These are phyloP conservation scores for Charaxes varanes DNA, from an alignment of 1,140 invertebrate genomes.

Conservation along the genomic window DNA sequence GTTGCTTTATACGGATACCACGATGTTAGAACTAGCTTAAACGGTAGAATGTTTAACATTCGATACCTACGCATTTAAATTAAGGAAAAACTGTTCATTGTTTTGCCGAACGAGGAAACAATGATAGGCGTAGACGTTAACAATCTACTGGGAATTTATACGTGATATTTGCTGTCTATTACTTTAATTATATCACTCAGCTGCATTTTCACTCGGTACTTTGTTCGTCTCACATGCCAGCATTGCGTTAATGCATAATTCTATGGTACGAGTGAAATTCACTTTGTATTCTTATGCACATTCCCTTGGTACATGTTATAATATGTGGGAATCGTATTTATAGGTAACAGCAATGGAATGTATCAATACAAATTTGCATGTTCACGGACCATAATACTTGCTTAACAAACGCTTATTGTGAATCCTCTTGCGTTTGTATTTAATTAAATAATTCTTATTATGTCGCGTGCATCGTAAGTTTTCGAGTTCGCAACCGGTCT, in stretches of 20 bases:
- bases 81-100: slow-evolving; percentile 50
- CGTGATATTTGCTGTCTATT: slow-evolving; percentile 44
- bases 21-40: slow-evolving; percentile 21
- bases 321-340: slow-evolving; percentile 40
- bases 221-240: slow-evolving; percentile 40
- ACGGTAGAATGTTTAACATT: slow-evolving; percentile 28
- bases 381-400: slow-evolving; percentile 29
- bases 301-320: slow-evolving; percentile 25
- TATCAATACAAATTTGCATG: slow-evolving; percentile 39
- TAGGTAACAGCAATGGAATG: slow-evolving; percentile 34
- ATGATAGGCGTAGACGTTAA: slow-evolving; percentile 54
- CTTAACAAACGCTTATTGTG: slow-evolving; percentile 28
- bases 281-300: slow-evolving; percentile 26
- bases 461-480: slow-evolving; percentile 5
- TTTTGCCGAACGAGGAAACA: slow-evolving; percentile 45
- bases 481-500: slow-evolving; percentile 11
- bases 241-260: slow-evolving; percentile 52
- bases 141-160: slow-evolving; percentile 50
- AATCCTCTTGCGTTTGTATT: slow-evolving; percentile 13
- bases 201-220: slow-evolving; percentile 54
- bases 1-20: slow-evolving; percentile 48
- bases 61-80: slow-evolving; percentile 52
- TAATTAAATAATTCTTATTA: slow-evolving; percentile 7
- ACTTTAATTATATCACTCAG: slow-evolving; percentile 59
- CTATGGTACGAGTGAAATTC: slow-evolving; percentile 55